Evolutionary conservation across 1,140 invertebrate species (phyloP), one percentile per base, ranked within the genome.

Genomic region (Tetramorium simillimum): DNA sequence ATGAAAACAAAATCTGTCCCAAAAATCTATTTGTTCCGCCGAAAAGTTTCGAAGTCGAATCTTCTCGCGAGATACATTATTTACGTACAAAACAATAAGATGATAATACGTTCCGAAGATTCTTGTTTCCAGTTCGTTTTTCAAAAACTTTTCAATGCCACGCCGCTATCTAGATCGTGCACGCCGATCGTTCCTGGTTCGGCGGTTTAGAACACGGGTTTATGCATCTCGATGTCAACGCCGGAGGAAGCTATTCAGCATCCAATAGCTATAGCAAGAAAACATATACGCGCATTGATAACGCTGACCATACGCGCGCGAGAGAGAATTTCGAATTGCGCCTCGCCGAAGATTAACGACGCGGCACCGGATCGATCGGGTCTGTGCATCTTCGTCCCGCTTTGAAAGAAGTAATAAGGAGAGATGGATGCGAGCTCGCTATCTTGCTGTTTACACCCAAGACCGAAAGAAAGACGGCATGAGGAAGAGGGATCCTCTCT

Each of bases 331-430:
- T 75, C 33, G 24, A 49, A 58, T 75, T 58, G 62, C 40, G 62
- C 43, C 33, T 12, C 69, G 67, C 37, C 1, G 76, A 89, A 89
- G 87, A 89, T 89, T 82, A 89, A 89, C 84, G 88, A 82, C 56
- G 37, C 51, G 18, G 9, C 18, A 1, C 33, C 60, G 60, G 60
- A 86, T 89, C 76, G 87, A 89, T 89, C 87, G 73, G 33, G 28
- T 24, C 33, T 16, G 18, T 14, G 46, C 4, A 56, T 81, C 70
- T 70, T 49, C 43, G 33, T 88, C 85, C 86, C 56, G 51, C 56
- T 86, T 73, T 49, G 28, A 28, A 82, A 72, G 82, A 80, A 46
- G 84, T 72, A 63, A 89, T 89, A 86, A 89, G 53, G 56, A 89
- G 82, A 82, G 78, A 89, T 70, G 40, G 56, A 86, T 51, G 28